Evolutionary conservation across 2,113 vertebrate genomes (phyloP).

Genomic region (Bagarius yarrelli): DNA sequence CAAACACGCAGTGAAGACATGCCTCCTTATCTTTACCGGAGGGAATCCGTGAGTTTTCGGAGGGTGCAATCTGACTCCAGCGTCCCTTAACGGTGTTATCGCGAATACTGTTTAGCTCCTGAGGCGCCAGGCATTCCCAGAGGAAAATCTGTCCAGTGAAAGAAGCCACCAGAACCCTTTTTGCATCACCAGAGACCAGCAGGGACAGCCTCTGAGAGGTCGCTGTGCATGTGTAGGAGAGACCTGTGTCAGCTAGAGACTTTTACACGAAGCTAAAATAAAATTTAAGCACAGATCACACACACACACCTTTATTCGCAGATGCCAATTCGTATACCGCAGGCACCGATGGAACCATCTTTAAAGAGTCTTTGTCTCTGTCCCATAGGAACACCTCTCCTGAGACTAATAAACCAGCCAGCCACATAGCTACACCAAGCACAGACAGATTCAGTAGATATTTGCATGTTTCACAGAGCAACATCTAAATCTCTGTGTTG

Average conservation of each 20-base stretch:
- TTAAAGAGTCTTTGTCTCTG: constrained; percentile 84
- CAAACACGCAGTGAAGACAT: constrained; percentile 74
- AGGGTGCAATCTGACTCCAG: constrained; percentile 79
- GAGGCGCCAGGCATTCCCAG: constrained; percentile 79
- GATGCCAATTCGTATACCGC: constrained; percentile 70
- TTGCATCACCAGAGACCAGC: constrained; percentile 82
- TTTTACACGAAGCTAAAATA: neutral
- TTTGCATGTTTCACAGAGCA: neutral
- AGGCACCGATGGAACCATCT: constrained; percentile 70
- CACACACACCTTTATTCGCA: constrained; percentile 68
- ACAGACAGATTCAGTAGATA: neutral
- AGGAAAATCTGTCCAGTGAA: constrained; percentile 77
- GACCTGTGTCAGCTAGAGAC: neutral
- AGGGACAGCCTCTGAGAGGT: constrained; percentile 68
- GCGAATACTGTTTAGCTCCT: constrained; percentile 58
- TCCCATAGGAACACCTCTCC: constrained; percentile 94
- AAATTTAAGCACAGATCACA: neutral
- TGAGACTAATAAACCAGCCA: constrained; percentile 80
- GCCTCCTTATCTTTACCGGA: constrained; percentile 82
- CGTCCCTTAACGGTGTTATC: constrained; percentile 66
- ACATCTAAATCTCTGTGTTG: neutral
- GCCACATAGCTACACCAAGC: constrained; percentile 78
- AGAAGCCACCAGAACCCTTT: constrained; percentile 72
- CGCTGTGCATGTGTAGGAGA: constrained; percentile 57
- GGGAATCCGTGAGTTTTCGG: constrained; percentile 73